Conservation (phyloP, 2,888 invertebrate genomes). For the Pristionchus mayeri region DNA sequence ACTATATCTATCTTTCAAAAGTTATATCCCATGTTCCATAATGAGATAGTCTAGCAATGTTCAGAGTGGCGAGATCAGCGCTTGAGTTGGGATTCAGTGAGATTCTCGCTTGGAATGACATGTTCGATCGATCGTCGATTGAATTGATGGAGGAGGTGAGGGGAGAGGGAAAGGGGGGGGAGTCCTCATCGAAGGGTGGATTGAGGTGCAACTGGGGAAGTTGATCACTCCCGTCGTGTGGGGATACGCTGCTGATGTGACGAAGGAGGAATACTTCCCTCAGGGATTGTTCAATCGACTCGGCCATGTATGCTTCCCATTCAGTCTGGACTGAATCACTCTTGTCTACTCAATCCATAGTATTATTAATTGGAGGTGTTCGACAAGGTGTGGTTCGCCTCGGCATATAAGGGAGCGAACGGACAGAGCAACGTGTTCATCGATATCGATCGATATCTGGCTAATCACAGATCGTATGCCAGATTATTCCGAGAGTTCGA, state of each 20-base stretch:
- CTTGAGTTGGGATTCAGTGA: conserved; percentile 59
- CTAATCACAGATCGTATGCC: conserved; percentile 86
- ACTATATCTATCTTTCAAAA: background rate
- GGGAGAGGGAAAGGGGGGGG: background rate
- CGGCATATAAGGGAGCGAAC: conserved; percentile 90
- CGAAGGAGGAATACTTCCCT: conserved; percentile 68
- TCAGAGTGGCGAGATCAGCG: conserved; percentile 57
- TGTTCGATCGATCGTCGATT: conserved; percentile 67
- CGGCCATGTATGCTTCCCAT: conserved; percentile 54
- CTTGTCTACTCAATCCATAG: background rate
- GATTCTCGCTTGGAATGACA: conserved; percentile 74
- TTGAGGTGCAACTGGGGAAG: conserved; percentile 50
- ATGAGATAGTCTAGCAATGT: background rate
- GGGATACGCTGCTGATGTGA: conserved; percentile 71
- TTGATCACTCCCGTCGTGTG: conserved; percentile 69
- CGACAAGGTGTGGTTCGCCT: conserved; percentile 85
- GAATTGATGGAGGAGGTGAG: conserved; percentile 54
- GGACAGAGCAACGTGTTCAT: conserved; percentile 85
- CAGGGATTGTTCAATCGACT: conserved; percentile 68
- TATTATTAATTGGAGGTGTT: conserved; percentile 79
- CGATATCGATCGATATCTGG: conserved; percentile 82
- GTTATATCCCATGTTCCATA: background rate
- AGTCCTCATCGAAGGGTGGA: background rate
- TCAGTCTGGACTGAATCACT: too few relatives aligned
- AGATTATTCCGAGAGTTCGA: conserved; percentile 51